phyloP scores from a whole-genome alignment of 2,113 vertebrate species.

The Lasiurus cinereus region DNA sequence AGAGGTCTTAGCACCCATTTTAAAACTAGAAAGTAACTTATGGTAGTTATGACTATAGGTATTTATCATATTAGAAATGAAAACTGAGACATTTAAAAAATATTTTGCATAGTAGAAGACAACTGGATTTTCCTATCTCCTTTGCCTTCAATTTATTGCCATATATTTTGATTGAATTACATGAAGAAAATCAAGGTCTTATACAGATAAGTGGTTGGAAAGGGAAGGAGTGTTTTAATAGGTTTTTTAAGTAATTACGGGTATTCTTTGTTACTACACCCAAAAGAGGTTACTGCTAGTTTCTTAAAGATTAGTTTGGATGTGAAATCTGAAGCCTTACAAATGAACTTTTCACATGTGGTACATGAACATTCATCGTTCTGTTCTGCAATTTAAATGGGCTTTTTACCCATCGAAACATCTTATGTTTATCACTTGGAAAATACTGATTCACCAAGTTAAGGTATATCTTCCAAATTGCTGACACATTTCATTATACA shows the following conservation, averaged over 20 bases:
- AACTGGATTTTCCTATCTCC: background rate
- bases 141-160: background rate
- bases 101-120: background rate
- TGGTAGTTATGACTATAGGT: background rate
- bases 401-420: background rate
- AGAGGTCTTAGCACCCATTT: background rate
- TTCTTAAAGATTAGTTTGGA: background rate
- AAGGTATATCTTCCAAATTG: slow-evolving; percentile 10
- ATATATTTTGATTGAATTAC: background rate
- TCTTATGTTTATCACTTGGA: background rate
- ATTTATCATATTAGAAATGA: background rate
- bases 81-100: background rate
- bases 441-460: background rate
- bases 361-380: background rate
- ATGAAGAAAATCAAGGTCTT: background rate
- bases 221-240: background rate
- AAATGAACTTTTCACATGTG: background rate
- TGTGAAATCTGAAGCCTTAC: background rate
- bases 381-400: background rate
- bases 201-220: background rate
- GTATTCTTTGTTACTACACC: background rate
- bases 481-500: background rate
- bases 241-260: slow-evolving; percentile 2
- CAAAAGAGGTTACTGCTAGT: background rate
- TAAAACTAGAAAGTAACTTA: background rate